These are phyloP conservation scores for Labia minor DNA, from an alignment of 2,888 invertebrate species.

Conservation along the genomic window DNA sequence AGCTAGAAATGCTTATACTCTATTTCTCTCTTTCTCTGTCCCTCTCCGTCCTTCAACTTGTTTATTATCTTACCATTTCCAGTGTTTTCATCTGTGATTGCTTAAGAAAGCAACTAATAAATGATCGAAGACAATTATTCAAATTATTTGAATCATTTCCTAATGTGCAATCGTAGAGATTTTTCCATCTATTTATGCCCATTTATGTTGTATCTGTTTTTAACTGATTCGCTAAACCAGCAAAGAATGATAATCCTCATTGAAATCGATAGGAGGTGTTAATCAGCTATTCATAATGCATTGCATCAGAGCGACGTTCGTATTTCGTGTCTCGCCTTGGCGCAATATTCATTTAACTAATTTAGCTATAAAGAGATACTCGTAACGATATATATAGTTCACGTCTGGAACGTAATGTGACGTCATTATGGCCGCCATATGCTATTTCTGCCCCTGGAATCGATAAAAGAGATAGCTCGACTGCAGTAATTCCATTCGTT, in stretches of 20 bases:
- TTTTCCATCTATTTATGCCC: too few species aligned
- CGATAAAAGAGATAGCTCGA: not conserved
- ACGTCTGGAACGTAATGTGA: not conserved
- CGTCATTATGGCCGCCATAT: not conserved
- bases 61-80: too few species aligned
- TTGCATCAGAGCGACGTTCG: not conserved
- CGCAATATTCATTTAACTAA: not conserved
- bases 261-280: not conserved
- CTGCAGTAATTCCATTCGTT: not conserved
- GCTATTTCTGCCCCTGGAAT: constrained; percentile 13
- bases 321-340: not conserved
- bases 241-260: not conserved
- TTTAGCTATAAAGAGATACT: not conserved
- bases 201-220: too few species aligned
- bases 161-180: too few species aligned
- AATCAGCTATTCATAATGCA: not conserved
- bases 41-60: too few species aligned
- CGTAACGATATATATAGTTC: not conserved
- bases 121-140: too few species aligned
- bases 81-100: too few species aligned
- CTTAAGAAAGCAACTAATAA: too few species aligned
- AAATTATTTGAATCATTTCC: too few species aligned
- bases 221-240: too few species aligned
- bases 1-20: too few species aligned
- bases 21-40: too few species aligned